Base-by-base conservation (phyloP, 2,888 invertebrate species). In the Lissonota sp. region DNA sequence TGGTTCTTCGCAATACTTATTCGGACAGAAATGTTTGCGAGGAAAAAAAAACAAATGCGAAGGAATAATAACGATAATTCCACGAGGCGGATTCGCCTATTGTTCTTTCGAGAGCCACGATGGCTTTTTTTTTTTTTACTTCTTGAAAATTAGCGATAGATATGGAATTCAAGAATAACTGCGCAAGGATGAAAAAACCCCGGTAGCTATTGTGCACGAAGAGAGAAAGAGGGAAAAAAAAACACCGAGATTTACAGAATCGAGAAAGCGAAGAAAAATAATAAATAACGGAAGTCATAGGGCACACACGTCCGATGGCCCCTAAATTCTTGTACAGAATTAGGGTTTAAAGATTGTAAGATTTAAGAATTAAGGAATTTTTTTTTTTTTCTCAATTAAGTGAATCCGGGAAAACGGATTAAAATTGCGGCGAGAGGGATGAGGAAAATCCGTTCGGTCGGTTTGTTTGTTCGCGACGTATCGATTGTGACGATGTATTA, bases 321-420 rank as follows among this genome's bases (percentile, higher is more conserved):
- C 82, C 85, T 83, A 77, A 86, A 88, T 86, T 88, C 88, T 89
- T 88, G 87, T 88, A 87, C 89, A 89, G 89, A 89, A 86, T 88
- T 87, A 83, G 89, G 76, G 82, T 85, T 84, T 84, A 84, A 86
- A 84, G 83, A 82, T 83, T 83, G 88, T 88, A 88, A 86, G 86
- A 87, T 89, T 87, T 64, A 88, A 77, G 78, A 86, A 84, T 88
- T 82, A 78, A 78, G 78, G 39, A 78, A 84, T 82, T 84, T 84
- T 84, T 73, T 84, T 82, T 84, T 84, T 84, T 73, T 26, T 80
- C 79, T 72, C 75, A 71, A 58, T 81, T 84, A 85, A 79, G 79
- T 44, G 58, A 55, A 73, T 80, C 80, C 79, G 84, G 80, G 80
- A 26, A 26, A 26, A 26, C 26, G 46, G 44, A 16, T 69, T 84